A percentile compares a stretch with the other conserved stretches of the same genome.
Conservation (phyloP, 2,888 invertebrate species). For the Rotaria magnacalcarata region DNA sequence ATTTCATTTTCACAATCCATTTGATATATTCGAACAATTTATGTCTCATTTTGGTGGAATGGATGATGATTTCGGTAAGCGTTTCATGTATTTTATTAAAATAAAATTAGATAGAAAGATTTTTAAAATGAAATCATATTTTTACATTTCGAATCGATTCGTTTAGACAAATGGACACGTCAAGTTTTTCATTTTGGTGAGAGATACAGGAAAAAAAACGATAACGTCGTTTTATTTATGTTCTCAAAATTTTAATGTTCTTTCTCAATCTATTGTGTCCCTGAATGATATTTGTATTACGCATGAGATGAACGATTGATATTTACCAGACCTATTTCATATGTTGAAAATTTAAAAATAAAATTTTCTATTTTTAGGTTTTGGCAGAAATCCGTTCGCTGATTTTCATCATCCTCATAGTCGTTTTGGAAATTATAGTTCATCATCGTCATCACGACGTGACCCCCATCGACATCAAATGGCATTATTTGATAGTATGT, state of each 20-base stretch:
- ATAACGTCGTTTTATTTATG: no score
- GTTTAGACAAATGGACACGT: slow-evolving; percentile 6
- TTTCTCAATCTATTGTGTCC: neutral
- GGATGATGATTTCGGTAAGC: neutral
- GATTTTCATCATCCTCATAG: neutral
- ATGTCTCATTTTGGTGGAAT: neutral
- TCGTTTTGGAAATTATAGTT: neutral
- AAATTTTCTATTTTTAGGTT: neutral
- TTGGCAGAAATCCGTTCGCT: neutral
- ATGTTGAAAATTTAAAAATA: neutral
- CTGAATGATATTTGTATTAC: neutral
- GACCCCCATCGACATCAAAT: slow-evolving; percentile 24
- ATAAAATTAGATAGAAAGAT: neutral
- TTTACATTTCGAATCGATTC: neutral
- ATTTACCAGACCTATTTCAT: no score
- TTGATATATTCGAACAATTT: slow-evolving; percentile 32
- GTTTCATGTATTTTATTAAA: neutral
- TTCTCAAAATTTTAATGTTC: neutral
- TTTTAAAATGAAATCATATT: no score
- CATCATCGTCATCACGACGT: slow-evolving; percentile 16
- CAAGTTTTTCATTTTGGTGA: slow-evolving; percentile 28
- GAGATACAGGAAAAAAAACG: neutral
- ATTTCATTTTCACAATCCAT: slow-evolving; percentile 36
- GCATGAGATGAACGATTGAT: neutral
- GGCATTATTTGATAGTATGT: slow-evolving; percentile 13